These are phyloP conservation scores for Anoplolepis gracilipes DNA, from an alignment of 1,140 invertebrate species.

Conservation along the genomic window DNA sequence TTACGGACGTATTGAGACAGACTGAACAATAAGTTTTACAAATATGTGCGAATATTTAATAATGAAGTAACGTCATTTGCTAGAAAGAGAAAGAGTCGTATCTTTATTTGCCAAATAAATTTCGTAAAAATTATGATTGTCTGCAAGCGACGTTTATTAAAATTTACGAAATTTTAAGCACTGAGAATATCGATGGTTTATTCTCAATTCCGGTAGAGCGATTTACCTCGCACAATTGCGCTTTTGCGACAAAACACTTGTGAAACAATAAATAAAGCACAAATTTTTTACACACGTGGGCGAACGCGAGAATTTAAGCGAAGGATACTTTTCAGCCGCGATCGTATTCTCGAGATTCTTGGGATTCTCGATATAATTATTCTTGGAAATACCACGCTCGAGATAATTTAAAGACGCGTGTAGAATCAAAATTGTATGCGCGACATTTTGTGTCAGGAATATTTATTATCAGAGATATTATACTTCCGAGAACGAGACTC, in stretches of 20 bases:
- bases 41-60: not conserved
- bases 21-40: not conserved
- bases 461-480: not conserved
- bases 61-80: not conserved
- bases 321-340: not conserved
- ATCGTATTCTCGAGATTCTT: not conserved
- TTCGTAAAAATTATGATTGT: not conserved
- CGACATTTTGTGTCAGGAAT: not conserved
- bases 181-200: constrained; percentile 13
- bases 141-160: not conserved
- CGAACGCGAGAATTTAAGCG: not conserved
- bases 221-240: constrained; percentile 1
- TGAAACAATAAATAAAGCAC: not conserved
- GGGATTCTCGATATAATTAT: not conserved
- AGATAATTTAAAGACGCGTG: not conserved
- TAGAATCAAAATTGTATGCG: not conserved
- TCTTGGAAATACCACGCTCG: constrained; percentile 8
- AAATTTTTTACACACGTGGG: not conserved
- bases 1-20: constrained; percentile 4
- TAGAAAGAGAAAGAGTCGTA: not conserved
- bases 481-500: not conserved
- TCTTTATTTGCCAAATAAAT: constrained; percentile 21
- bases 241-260: not conserved
- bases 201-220: not conserved
- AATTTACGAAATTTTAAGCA: too few relatives aligned